Conservation (phyloP, 2,888 invertebrate species). For the Melitaea athalia region DNA sequence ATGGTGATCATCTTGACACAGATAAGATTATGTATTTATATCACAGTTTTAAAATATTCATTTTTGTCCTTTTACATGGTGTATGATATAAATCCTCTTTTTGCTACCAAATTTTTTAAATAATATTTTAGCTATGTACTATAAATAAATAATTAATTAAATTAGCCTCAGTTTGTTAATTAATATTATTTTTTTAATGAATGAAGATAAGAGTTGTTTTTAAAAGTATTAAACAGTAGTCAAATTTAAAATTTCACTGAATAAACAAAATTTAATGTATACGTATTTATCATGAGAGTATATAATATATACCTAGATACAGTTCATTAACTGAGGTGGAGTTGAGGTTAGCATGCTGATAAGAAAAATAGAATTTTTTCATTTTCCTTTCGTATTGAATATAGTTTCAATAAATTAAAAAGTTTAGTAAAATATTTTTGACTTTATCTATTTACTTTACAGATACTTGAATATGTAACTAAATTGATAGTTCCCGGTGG, state of each 20-base stretch:
- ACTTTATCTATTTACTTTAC: constrained; percentile 55
- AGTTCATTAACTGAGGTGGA: background rate
- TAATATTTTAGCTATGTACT: background rate
- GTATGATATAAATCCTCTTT: background rate
- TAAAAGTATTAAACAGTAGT: background rate
- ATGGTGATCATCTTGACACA: constrained; percentile 1
- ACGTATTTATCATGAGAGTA: background rate
- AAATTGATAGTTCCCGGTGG: constrained; percentile 68
- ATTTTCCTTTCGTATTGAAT: background rate
- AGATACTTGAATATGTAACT: constrained; percentile 75
- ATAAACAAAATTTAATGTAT: background rate
- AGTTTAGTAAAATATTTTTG: constrained; percentile 24
- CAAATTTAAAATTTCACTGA: background rate
- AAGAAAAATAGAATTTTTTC: constrained; percentile 8
- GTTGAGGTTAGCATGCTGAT: constrained; percentile 3
- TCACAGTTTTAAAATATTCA: background rate
- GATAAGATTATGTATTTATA: background rate
- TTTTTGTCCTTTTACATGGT: background rate
- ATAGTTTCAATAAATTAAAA: background rate
- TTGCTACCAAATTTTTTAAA: background rate
- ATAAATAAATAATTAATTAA: background rate
- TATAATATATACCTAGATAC: background rate
- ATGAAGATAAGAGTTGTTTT: background rate
- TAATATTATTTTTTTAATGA: background rate
- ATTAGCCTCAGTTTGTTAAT: background rate